Evolutionary conservation across 2,113 vertebrate species (phyloP).

Genomic region (Sminthopsis crassicaudata): DNA sequence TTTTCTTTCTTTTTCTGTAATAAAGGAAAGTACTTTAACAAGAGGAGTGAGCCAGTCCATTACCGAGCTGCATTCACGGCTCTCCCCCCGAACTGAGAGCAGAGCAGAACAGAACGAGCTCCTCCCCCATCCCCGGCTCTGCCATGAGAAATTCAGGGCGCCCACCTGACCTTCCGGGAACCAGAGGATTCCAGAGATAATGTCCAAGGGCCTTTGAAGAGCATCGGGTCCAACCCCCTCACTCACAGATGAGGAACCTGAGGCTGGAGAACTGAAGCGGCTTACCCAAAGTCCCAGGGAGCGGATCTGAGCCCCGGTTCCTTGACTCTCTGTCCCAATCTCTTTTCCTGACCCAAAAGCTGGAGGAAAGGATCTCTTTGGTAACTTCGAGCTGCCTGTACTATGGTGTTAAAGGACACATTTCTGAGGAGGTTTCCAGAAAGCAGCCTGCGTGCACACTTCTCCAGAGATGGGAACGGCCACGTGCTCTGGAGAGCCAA

Average conservation of each 20-base stretch:
- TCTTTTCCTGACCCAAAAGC: not conserved
- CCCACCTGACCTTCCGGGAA: conserved; percentile 49
- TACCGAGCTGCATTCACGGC: conserved; percentile 66
- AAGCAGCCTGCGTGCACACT: conserved; percentile 38
- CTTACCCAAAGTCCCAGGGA: not conserved
- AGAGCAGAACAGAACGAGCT: conserved; percentile 67
- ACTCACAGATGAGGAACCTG: conserved; percentile 19
- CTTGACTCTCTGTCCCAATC: not conserved
- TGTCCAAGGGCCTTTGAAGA: not conserved
- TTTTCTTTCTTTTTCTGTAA: conserved; percentile 48
- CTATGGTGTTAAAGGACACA: conserved; percentile 57
- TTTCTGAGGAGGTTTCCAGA: conserved; percentile 58
- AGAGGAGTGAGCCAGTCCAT: conserved; percentile 61
- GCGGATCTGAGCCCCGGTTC: not conserved
- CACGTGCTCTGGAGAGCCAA: not conserved
- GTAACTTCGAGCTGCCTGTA: conserved; percentile 64
- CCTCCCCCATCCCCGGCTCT: not conserved
- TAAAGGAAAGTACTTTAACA: conserved; percentile 77
- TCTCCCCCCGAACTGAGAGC: conserved; percentile 11
- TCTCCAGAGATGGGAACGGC: not conserved
- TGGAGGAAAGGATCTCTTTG: conserved; percentile 53
- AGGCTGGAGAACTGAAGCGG: not conserved
- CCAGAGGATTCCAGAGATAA: not conserved
- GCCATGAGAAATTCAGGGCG: conserved; percentile 71
- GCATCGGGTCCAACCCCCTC: not conserved